These are phyloP conservation scores for Asobara japonica DNA, from an alignment of 1,140 invertebrate genomes.

Conservation along the genomic window DNA sequence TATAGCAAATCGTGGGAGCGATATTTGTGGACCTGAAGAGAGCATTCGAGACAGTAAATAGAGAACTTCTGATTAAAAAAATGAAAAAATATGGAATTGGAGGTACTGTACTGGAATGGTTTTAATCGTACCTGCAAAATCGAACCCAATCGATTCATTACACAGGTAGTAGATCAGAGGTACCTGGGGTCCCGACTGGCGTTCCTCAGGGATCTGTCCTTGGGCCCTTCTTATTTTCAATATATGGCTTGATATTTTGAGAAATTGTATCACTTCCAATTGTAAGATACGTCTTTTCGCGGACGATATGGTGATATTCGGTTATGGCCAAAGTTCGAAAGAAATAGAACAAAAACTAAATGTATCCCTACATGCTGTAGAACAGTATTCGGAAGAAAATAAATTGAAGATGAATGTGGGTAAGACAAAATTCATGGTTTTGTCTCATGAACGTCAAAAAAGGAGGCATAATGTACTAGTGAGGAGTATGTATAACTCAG, in stretches of 20 bases:
- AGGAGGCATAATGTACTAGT: not conserved
- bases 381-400: constrained; percentile 9
- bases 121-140: constrained; percentile 25
- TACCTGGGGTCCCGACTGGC: not conserved
- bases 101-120: constrained; percentile 29
- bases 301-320: no score
- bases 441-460: not conserved
- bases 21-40: constrained; percentile 34
- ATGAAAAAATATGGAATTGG: constrained; percentile 25
- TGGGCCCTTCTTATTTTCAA: constrained; percentile 27
- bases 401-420: constrained; percentile 5
- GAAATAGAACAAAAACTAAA: no score
- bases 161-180: not conserved
- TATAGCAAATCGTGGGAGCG: constrained; percentile 12
- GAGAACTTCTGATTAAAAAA: constrained; percentile 25
- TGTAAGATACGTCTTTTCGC: no score
- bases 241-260: constrained; percentile 24
- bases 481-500: not conserved
- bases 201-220: constrained; percentile 31
- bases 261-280: not conserved
- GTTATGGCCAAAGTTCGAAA: no score
- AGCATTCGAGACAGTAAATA: constrained; percentile 39
- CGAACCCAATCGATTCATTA: constrained; percentile 15
- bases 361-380: not conserved
- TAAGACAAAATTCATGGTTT: constrained; percentile 24